Conservation (phyloP, 2,888 invertebrate species). For the Archips xylosteana region DNA sequence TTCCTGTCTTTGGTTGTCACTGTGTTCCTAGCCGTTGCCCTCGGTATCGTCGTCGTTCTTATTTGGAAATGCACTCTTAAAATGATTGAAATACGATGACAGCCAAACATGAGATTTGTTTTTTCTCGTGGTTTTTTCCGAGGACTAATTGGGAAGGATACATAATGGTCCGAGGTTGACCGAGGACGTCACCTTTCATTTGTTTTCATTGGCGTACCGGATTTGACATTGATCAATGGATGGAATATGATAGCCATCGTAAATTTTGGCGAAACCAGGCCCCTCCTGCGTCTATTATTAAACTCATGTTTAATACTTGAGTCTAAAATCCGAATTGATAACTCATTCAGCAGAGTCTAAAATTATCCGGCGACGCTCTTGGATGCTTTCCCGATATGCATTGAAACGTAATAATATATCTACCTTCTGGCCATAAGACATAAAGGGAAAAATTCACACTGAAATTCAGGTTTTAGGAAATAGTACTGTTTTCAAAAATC, state of each 20-base stretch:
- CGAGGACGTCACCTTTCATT: constrained; percentile 23
- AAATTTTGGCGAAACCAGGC: constrained; percentile 1
- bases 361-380: neutral
- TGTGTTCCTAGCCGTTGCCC: no score
- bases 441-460: no score
- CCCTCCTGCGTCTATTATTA: neutral
- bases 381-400: neutral
- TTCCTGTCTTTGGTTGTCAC: no score
- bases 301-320: neutral
- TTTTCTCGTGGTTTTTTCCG: neutral
- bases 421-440: neutral
- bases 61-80: no score
- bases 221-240: constrained; percentile 39
- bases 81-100: neutral
- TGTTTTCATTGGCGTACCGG: constrained; percentile 30
- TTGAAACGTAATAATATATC: neutral
- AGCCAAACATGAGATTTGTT: neutral
- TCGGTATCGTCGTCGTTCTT: no score
- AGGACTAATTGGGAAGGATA: neutral
- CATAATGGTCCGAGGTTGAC: constrained; percentile 16
- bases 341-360: neutral
- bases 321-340: constrained; percentile 22
- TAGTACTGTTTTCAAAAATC: no score
- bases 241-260: constrained; percentile 24
- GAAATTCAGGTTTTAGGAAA: no score